Evolutionary conservation across 2,888 invertebrate genomes (phyloP), one percentile per base, ranked within the genome.

Genomic region (Lepidochitona cinerea): DNA sequence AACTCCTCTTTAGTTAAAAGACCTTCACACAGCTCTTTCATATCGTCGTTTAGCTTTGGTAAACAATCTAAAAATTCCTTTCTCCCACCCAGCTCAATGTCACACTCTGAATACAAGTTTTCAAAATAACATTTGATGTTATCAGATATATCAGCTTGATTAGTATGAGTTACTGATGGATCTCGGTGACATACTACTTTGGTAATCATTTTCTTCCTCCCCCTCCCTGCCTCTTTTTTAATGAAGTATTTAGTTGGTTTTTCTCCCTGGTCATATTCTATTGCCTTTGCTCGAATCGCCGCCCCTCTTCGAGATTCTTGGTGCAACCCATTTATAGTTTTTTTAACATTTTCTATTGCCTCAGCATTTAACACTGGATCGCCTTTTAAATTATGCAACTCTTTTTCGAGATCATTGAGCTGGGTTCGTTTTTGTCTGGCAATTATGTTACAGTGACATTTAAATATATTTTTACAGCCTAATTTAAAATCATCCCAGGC

Each of bases 201-300:
- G 23, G 23, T 59, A 26, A 26, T 29, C 59, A 59, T 59, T 26
- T 59, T 59, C 59, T 59, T 59, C 29, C 32, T 29, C 14, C 29
- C 59, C 32, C 59, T 59, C 23, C 59, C 59, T 29, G 12, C 32
- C 26, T 59, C 59, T 59, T 32, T 23, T 29, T 26, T 59, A 26
- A 59, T 23, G 59, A 59, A 59, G 26, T 59, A 59, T 59, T 59
- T 59, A 18, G 26, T 29, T 29, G 59, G 59, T 59, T 59, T 59
- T 59, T 59, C 59, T 29, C 59, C 32, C 59, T 59, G 26, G 12
- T 59, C 26, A 59, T 29, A 59, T 29, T 59, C 12, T 23, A 59
- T 32, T 14, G 59, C 59, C 26, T 59, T 59, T 4, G 59, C 59
- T 14, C 59, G 23, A 26, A 59, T 59, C 18, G 29, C 59, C 23